Evolutionary conservation across 2,888 invertebrate genomes (phyloP), one percentile per base, ranked within the genome.

Genomic region (Galerucella calmariensis): DNA sequence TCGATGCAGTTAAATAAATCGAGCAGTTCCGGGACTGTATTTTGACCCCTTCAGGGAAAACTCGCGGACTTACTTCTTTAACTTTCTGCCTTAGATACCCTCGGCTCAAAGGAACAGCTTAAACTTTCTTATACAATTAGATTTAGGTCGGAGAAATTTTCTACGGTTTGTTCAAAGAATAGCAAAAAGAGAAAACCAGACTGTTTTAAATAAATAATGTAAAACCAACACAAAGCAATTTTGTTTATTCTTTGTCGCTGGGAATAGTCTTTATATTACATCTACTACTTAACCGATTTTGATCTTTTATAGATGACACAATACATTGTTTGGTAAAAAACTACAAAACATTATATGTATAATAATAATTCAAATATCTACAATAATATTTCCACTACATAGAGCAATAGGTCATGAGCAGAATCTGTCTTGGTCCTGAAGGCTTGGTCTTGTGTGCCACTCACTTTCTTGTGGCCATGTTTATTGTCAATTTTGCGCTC

Each of bases 1-100:
- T 20, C 16, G 67, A 41, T 68, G 59, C 59, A 68, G 46, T 65
- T 65, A 59, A 53, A 59, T 59, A 58, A 59, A 59, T 44, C 9
- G 67, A 68, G 46, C 20, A 20, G 24, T 20, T 46, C 12, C 44
- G 11, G n/a, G 62, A 14, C 62, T 62, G 35, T 24, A n/a, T 67
- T 59, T 58, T 59, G 68, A 68, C 68, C 68, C 46, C 44, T 68
- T 59, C 56, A 24, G 67, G 67, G 56, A 56, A 53, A 62, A 41
- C 35, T 62, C 62, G 35, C 20, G 20, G 68, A 68, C 16, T 20
- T 11, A 68, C 44, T 68, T 59, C 58, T 68, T 35, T 44, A 58
- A 68, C 59, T 68, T 68, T 46, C 16, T 59, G 44, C 44, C 20
- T 46, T 20, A 68, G 46, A 58, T 68, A 68, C 46, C 20, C 44